Percentiles rank a stretch among this genome's conserved stretches.
These are phyloP conservation scores for Rhyacophila evoluta DNA, from an alignment of 2,888 invertebrate species.

Conservation along the genomic window DNA sequence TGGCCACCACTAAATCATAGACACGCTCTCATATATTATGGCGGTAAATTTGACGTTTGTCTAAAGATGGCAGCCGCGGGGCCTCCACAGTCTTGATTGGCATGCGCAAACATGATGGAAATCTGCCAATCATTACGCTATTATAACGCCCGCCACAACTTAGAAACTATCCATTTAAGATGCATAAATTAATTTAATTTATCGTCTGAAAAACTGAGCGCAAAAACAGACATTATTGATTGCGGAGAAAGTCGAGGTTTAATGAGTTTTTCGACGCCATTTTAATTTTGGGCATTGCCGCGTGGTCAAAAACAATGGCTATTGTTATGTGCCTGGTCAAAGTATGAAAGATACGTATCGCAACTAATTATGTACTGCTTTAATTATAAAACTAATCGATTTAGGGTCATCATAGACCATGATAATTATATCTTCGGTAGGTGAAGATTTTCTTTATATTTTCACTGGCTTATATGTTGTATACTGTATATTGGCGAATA, in stretches of 20 bases:
- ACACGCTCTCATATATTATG: not conserved
- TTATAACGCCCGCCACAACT: conserved; percentile 31
- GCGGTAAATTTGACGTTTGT: conserved; percentile 43
- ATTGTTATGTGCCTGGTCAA: not conserved
- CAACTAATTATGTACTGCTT: not conserved
- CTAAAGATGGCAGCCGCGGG: conserved; percentile 35
- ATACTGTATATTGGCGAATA: too few relatives aligned
- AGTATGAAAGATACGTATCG: not conserved
- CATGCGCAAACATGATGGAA: conserved; percentile 41
- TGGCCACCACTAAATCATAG: not conserved
- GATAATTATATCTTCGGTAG: too few relatives aligned
- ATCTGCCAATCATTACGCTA: conserved; percentile 35
- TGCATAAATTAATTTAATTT: conserved; percentile 19
- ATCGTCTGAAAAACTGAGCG: not conserved
- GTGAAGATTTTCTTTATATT: too few relatives aligned
- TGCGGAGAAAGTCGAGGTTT: not conserved
- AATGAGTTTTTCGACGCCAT: not conserved
- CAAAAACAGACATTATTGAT: conserved; percentile 22
- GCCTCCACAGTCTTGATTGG: conserved; percentile 9
- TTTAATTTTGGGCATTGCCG: not conserved
- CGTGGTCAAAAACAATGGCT: not conserved
- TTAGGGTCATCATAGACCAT: too few relatives aligned
- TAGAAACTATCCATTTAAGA: conserved; percentile 22
- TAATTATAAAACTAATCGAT: not conserved
- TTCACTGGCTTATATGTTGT: too few relatives aligned